Evolutionary conservation across 2,797 vertebrate genomes (phyloP), one percentile per base, ranked within the genome.

Genomic region (Typhlichthys subterraneus): DNA sequence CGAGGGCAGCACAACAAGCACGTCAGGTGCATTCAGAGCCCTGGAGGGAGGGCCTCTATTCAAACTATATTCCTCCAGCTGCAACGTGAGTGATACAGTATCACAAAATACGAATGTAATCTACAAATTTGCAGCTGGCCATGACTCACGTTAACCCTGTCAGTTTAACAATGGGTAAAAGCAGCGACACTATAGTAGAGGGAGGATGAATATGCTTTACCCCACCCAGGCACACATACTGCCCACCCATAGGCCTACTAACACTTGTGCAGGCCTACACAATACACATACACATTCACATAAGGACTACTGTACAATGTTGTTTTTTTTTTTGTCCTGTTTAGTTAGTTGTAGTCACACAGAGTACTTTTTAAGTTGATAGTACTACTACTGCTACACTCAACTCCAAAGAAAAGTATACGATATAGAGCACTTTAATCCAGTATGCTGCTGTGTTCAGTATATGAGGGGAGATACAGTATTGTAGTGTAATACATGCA

Each of bases 1-100:
- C 60, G 65, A 84, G 70, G 67, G 64, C n/a, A 77, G 68, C 65
- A 77, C 77, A 81, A 79, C 77, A 83, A 82, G 59, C 7, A 0
- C 66, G 56, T 63, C 48, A 65, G 68, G 70, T 70, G 72, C 69
- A 75, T 67, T 51, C 14, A 17, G 59, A 69, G 57, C 63, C 67
- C 72, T 59, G 69, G 69, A 69, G 65, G 45, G 53, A 51, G 15
- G 2, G 57, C n/a, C 15, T 13, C 59, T 17, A 64, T 46, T 61
- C 48, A 76, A 72, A 73, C 53, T 61, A 47, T 71, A 60, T 66
- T 77, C 65, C 61, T 77, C 63, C 62, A 72, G 75, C 67, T 63
- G 55, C 47, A 54, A 42, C 42, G 57, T 65, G 13, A 79, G 49
- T 15, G 73, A 46, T 12, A 57, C 71, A 14, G 10, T 15, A 60